phyloP scores from a whole-genome alignment of 2,888 invertebrate genomes.

The Corbicula japonica region DNA sequence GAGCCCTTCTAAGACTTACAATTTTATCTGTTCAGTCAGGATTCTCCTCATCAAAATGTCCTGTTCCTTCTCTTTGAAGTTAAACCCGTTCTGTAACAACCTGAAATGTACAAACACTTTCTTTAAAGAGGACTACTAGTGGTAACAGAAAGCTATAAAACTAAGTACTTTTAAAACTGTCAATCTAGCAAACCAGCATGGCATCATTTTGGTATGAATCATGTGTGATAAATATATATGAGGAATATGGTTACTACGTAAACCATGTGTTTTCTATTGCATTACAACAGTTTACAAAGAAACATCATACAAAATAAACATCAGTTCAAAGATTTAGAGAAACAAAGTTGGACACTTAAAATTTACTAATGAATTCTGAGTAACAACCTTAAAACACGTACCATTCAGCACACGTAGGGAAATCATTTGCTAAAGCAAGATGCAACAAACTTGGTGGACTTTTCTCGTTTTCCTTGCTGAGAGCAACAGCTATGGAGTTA shows the following conservation, averaged over 20 bases:
- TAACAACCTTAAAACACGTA: too few relatives aligned
- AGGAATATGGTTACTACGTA: too few relatives aligned
- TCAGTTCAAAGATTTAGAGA: neutral
- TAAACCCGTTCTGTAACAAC: constrained; percentile 81
- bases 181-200: too few relatives aligned
- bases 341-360: too few relatives aligned
- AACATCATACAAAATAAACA: constrained; percentile 1
- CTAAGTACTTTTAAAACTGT: too few relatives aligned
- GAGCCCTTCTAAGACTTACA: constrained; percentile 78
- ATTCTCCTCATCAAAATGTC: constrained; percentile 82
- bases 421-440: constrained; percentile 84
- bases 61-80: constrained; percentile 84
- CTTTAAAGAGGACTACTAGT: too few relatives aligned
- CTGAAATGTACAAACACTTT: too few relatives aligned
- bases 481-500: constrained; percentile 71
- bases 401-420: constrained; percentile 83
- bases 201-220: too few relatives aligned
- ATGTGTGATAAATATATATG: too few relatives aligned
- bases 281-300: too few relatives aligned
- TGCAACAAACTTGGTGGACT: constrained; percentile 84
- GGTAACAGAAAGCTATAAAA: too few relatives aligned
- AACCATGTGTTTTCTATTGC: too few relatives aligned
- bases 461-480: constrained; percentile 75
- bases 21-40: constrained; percentile 83
- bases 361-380: neutral